Percentiles rank a stretch among this genome's conserved stretches.
Conservation (phyloP, 1,140 invertebrate genomes). For the Macrobrachium rosenbergii region DNA sequence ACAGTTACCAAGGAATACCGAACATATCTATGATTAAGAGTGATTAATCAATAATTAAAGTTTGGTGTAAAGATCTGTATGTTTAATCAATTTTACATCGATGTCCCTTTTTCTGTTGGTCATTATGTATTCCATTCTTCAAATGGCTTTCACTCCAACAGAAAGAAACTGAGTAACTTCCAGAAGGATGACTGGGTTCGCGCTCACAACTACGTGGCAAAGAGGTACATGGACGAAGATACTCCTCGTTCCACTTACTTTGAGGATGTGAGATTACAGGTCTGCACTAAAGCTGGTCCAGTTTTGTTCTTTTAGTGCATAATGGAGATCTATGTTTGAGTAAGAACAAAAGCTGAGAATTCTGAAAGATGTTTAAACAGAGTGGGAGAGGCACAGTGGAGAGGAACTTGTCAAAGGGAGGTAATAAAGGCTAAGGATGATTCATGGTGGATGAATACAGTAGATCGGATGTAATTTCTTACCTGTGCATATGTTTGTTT, state of each 20-base stretch:
- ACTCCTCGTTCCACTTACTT: slow-evolving; percentile 74
- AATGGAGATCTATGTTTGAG: not conserved
- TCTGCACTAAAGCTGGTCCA: not conserved
- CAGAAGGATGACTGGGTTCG: slow-evolving; percentile 72
- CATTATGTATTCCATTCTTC: not conserved
- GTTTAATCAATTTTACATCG: not conserved
- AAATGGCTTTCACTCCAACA: slow-evolving; percentile 63
- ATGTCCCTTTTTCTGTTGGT: not conserved
- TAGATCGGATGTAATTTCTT: not conserved
- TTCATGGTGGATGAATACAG: no score
- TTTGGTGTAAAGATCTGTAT: no score
- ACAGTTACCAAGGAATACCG: no score
- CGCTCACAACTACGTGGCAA: slow-evolving; percentile 76
- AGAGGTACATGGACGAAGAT: slow-evolving; percentile 73
- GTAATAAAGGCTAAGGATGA: not conserved
- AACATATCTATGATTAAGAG: no score
- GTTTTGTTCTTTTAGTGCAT: not conserved
- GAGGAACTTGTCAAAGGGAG: no score
- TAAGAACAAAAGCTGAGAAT: not conserved
- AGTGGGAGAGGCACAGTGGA: no score
- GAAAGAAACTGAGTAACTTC: slow-evolving; percentile 75
- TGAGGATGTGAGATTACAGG: slow-evolving; percentile 71
- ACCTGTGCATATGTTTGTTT: slow-evolving; percentile 66
- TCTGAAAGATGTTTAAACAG: no score
- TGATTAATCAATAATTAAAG: no score